Evolutionary conservation across 2,888 invertebrate species (phyloP), one percentile per base, ranked within the genome.

Genomic region (Perithous albicinctus): DNA sequence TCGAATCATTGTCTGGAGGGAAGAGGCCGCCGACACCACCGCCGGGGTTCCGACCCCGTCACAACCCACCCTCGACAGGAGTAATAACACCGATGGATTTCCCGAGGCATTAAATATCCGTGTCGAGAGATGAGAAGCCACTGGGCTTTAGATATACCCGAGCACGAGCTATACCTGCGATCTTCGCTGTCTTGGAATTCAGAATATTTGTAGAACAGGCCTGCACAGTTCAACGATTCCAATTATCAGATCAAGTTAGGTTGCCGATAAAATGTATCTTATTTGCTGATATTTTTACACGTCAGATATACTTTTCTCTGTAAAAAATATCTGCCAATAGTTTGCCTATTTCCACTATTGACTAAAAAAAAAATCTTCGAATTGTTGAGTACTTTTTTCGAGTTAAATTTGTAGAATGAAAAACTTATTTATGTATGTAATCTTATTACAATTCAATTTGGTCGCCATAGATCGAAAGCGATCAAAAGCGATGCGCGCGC

Each of bases 41-140:
- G 54, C 32, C 41, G 72, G 61, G 56, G 29, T 67, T 43, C 70
- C 46, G 63, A 67, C 78, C 70, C 41, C 63, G 54, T 75, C 72
- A 54, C n/a, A n/a, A n/a, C 54, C 73, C 66, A 63, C 20, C 48
- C 64, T 67, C 51, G 78, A 79, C 83, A 70, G 69, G 78, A 64
- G 76, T 77, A 84, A 85, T 83, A 85, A 82, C 79, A 77, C 75
- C 56, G 70, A 82, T 80, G 81, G 82, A 83, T 84, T 80, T 83
- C 69, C 69, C 78, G 66, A 69, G 76, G 77, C 78, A 83, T 85
- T 83, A 80, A 84, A 85, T 83, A 80, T 80, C 81, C 77, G 61
- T 80, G 76, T 51, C 67, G 46, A 77, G 51, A 54, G 41, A 56
- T 20, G 46, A 61, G 59, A 35, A 56, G 48, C 48, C 51, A 56